Evolutionary conservation across 1,140 invertebrate species (phyloP), one percentile per base, ranked within the genome.

Genomic region (Dysdera silvatica): DNA sequence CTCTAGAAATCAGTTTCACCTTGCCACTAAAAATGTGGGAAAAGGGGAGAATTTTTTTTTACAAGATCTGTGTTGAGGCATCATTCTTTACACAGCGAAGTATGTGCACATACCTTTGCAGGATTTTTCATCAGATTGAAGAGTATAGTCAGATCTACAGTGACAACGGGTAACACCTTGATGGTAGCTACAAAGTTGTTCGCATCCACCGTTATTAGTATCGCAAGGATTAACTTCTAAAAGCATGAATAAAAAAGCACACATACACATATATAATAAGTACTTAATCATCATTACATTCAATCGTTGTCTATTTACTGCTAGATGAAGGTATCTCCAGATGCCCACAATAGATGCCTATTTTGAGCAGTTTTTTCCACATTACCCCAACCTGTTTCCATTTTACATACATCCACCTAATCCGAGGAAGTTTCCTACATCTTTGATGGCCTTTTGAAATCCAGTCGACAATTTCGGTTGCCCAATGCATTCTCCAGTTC

Each of bases 101-200:
- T 7, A 2, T 8, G 24, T 45, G 4, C 5, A 29, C 28, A 29
- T n/a, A 61, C 59, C 53, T 48, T 40, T 56, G 20, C 65, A 66
- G 2, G 51, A 35, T 51, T 31, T 54, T 18, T 31, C 18, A 35
- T 60, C 49, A 8, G 48, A 37, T 31, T 61, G 54, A 1, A 72
- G 62, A 10, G 32, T 32, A 43, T 53, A 66, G 16, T 68, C 69
- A 0, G 28, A 12, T 2, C 24, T n/a, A 29, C 70, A 71, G 2
- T 31, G 24, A 37, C 70, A 71, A 8, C 24, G 20, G 31, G 66
- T 66, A 2, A 56, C 51, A 3, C 66, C 66, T 0, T 40, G 28
- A 0, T 40, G 54, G 31, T 65, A 61, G 2, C 10, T 65, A 43
- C 65, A 66, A 2, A 41, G 23, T n/a, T 66, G 60, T 1, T 53